A percentile compares a stretch with the other conserved stretches of the same genome.
Conservation (phyloP, 2,888 invertebrate genomes). For the Machimus rusticus region DNA sequence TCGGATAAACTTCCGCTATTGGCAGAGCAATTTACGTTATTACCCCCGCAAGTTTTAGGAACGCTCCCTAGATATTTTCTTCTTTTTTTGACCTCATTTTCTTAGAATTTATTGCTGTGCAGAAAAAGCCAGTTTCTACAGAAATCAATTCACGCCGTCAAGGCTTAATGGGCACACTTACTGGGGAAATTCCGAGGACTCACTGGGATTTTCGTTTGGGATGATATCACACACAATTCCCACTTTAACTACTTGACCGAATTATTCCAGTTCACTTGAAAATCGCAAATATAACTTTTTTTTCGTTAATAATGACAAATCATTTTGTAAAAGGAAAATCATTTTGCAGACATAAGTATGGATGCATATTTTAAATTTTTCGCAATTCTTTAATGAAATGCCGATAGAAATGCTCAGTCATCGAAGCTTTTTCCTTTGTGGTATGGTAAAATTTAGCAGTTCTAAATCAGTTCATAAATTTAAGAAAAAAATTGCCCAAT, state of each 20-base stretch:
- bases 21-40: slow-evolving; percentile 1
- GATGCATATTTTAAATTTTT: neutral
- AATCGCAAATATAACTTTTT: neutral
- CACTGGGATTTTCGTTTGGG: neutral
- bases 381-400: neutral
- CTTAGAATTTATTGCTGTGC: neutral
- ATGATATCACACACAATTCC: slow-evolving; percentile 7
- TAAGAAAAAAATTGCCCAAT: neutral
- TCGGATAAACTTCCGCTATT: neutral
- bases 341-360: neutral
- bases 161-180: neutral
- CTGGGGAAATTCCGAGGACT: neutral
- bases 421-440: neutral
- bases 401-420: neutral
- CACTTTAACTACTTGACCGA: slow-evolving; percentile 11
- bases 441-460: neutral
- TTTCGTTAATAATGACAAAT: neutral
- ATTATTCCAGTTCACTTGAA: neutral
- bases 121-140: neutral
- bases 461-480: neutral
- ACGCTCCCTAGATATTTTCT: slow-evolving; percentile 16
- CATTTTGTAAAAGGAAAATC: neutral
- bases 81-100: neutral
- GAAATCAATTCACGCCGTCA: neutral
- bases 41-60: neutral